Evolutionary conservation across 2,113 vertebrate genomes (phyloP).

Genomic region (Trematomus loennbergii): DNA sequence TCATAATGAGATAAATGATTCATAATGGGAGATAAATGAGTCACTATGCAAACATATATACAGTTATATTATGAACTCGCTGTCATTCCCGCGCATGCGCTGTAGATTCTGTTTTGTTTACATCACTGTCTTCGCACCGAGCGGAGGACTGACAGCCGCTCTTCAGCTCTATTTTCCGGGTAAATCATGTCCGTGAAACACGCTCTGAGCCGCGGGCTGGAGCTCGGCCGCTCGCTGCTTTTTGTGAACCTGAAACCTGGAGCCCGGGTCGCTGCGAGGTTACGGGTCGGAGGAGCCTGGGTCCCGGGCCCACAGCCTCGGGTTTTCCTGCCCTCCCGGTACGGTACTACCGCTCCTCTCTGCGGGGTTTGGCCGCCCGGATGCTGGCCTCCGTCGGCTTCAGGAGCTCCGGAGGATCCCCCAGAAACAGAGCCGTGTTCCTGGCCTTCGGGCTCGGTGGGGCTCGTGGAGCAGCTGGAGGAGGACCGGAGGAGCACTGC

Average conservation of each 20-base stretch:
- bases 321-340: conserved; percentile 84
- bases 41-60: too few species aligned
- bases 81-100: too few species aligned
- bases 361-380: conserved; percentile 85
- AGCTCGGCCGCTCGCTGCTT: conserved; percentile 84
- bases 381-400: conserved; percentile 76
- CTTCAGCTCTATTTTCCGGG: not conserved
- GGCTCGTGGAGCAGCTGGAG: conserved; percentile 87
- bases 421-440: conserved; percentile 85
- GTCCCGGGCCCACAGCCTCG: conserved; percentile 76
- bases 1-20: too few species aligned
- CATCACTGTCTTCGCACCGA: too few species aligned
- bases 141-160: too few species aligned
- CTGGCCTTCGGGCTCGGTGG: conserved; percentile 87
- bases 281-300: conserved; percentile 75
- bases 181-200: conserved; percentile 87
- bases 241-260: conserved; percentile 80
- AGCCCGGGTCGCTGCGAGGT: conserved; percentile 76
- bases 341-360: conserved; percentile 85
- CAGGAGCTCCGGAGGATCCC: conserved; percentile 66
- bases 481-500: conserved; percentile 84
- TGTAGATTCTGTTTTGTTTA: too few species aligned
- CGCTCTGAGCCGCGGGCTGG: conserved; percentile 83
- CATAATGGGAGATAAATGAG: too few species aligned
- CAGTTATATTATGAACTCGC: too few species aligned